phyloP scores from a whole-genome alignment of 2,888 invertebrate genomes.

The Hermaeophaga mercurialis region DNA sequence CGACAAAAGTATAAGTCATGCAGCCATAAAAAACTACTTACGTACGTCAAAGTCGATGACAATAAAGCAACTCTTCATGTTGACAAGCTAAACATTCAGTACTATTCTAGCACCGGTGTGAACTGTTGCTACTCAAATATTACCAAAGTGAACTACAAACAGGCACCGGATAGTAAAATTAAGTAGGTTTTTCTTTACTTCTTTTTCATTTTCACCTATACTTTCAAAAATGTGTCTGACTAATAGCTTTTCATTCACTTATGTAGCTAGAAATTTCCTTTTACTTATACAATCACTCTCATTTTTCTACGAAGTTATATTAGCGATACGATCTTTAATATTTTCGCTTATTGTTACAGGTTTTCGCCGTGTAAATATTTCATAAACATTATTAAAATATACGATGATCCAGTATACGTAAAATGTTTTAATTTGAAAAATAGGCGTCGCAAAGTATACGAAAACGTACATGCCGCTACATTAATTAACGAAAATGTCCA shows the following conservation, averaged over 20 bases:
- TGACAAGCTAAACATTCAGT: slow-evolving; percentile 44
- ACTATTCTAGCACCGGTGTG: slow-evolving; percentile 46
- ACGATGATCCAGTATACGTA: slow-evolving; percentile 61
- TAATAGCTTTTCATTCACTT: too few species aligned
- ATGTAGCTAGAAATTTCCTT: too few species aligned
- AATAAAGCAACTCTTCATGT: slow-evolving; percentile 50
- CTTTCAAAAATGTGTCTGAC: too few species aligned
- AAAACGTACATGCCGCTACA: slow-evolving; percentile 62
- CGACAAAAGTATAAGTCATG: slow-evolving; percentile 63
- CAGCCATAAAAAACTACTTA: slow-evolving; percentile 52
- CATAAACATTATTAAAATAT: slow-evolving; percentile 51
- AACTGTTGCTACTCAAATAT: slow-evolving; percentile 50
- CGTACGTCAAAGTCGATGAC: slow-evolving; percentile 48
- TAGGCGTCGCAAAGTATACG: slow-evolving; percentile 55
- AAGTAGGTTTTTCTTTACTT: too few species aligned
- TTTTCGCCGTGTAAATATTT: slow-evolving; percentile 60
- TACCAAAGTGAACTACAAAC: slow-evolving; percentile 35
- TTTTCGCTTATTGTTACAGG: slow-evolving; percentile 46
- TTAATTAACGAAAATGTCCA: slow-evolving; percentile 44
- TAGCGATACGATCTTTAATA: slow-evolving; percentile 3
- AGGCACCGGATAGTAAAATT: slow-evolving; percentile 45
- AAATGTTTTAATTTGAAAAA: slow-evolving; percentile 55
- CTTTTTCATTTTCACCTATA: too few species aligned
- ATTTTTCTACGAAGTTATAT: too few species aligned
- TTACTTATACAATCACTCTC: too few species aligned